Percentiles rank a stretch among this genome's conserved stretches.
Conservation (phyloP, 2,797 vertebrate species). For the Harpagifer antarcticus region DNA sequence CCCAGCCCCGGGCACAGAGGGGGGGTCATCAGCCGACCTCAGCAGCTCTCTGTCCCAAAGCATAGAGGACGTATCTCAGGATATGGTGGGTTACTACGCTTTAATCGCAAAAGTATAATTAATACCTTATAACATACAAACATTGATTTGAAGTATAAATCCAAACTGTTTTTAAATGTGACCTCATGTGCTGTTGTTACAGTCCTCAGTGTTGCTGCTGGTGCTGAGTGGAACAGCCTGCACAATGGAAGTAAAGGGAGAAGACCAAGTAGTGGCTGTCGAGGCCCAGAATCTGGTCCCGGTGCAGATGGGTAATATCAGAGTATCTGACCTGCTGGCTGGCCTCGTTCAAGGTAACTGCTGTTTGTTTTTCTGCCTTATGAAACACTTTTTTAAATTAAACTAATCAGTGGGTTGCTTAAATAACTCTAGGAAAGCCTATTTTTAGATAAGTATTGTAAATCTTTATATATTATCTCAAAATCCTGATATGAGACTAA, state of each 20-base stretch:
- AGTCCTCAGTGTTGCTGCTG: slow-evolving; percentile 92
- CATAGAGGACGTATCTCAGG: slow-evolving; percentile 85
- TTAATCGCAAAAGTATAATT: no score
- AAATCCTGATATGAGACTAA: no score
- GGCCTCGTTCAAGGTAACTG: slow-evolving; percentile 78
- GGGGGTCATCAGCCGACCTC: slow-evolving; percentile 86
- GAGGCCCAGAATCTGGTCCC: slow-evolving; percentile 85
- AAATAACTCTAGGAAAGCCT: neutral
- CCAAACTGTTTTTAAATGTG: neutral
- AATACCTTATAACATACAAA: neutral
- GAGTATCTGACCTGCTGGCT: slow-evolving; percentile 86
- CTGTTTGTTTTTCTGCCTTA: neutral
- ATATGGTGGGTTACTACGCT: slow-evolving; percentile 83
- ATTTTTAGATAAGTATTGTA: no score
- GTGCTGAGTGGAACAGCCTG: slow-evolving; percentile 86
- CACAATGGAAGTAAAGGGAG: slow-evolving; percentile 86
- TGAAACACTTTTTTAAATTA: neutral
- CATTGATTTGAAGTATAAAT: neutral
- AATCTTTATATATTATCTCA: no score
- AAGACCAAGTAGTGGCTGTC: slow-evolving; percentile 88
- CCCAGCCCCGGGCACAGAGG: slow-evolving; percentile 81
- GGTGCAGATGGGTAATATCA: slow-evolving; percentile 89
- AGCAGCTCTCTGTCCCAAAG: slow-evolving; percentile 92
- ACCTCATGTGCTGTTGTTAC: slow-evolving; percentile 43
- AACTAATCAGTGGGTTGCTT: neutral